These are phyloP conservation scores for Nesidiocoris tenuis DNA, from an alignment of 2,888 invertebrate species.

Conservation along the genomic window DNA sequence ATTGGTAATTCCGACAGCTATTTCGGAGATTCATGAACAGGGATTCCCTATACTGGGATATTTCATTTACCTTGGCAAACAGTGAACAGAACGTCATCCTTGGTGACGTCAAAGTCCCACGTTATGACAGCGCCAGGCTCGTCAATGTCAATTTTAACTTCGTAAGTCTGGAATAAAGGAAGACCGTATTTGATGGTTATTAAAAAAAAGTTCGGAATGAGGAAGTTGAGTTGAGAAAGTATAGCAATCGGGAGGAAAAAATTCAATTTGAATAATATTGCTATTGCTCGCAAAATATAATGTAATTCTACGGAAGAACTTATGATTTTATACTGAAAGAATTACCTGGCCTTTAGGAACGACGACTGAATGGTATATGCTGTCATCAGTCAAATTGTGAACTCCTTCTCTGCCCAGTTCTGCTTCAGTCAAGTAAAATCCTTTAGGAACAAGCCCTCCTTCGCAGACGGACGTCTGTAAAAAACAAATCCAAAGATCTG, in stretches of 20 bases:
- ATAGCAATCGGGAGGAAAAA: too few relatives aligned
- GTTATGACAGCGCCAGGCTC: constrained; percentile 88
- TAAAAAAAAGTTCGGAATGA: too few relatives aligned
- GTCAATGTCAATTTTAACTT: constrained; percentile 73
- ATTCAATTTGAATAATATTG: too few relatives aligned
- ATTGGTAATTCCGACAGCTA: too few relatives aligned
- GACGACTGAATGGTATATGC: constrained; percentile 69
- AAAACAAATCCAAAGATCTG: constrained; percentile 18
- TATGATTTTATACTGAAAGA: too few relatives aligned
- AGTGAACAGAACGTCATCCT: constrained; percentile 83
- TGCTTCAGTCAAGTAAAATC: constrained; percentile 70
- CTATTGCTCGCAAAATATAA: too few relatives aligned
- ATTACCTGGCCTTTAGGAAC: constrained; percentile 62
- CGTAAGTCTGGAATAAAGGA: constrained; percentile 65
- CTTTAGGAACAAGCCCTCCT: constrained; percentile 87
- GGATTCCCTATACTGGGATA: too few relatives aligned
- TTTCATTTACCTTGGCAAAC: constrained; percentile 57
- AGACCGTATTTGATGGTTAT: too few relatives aligned
- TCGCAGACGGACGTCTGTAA: constrained; percentile 77
- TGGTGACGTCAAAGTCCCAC: constrained; percentile 94
- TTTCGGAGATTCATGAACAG: too few relatives aligned
- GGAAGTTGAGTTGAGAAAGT: too few relatives aligned
- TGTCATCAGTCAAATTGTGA: constrained; percentile 63
- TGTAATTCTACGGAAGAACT: too few relatives aligned
- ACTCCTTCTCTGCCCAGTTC: constrained; percentile 56